A percentile compares a stretch with the other conserved stretches of the same genome.
Conservation (phyloP, 1,140 invertebrate genomes). For the Brachionus calyciflorus region DNA sequence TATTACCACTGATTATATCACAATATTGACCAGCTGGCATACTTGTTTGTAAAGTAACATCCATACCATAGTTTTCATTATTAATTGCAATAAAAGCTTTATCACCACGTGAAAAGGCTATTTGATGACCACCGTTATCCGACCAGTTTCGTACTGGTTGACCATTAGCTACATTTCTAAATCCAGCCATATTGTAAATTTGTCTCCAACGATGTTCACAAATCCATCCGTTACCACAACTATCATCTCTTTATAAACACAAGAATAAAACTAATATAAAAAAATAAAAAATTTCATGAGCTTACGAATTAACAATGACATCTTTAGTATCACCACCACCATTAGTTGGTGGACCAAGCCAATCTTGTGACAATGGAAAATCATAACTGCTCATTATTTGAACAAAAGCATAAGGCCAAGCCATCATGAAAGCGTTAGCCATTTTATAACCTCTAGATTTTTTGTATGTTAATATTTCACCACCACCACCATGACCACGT, state of each 20-base stretch:
- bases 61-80: slow-evolving; percentile 49
- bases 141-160: slow-evolving; percentile 51
- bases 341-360: slow-evolving; percentile 58
- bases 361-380: slow-evolving; percentile 49
- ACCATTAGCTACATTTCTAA: slow-evolving; percentile 67
- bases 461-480: slow-evolving; percentile 55
- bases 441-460: slow-evolving; percentile 65
- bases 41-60: slow-evolving; percentile 64
- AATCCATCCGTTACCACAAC: too few relatives aligned
- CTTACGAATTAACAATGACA: slow-evolving; percentile 64
- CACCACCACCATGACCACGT: slow-evolving; percentile 56
- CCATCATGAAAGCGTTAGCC: slow-evolving; percentile 74
- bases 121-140: slow-evolving; percentile 51
- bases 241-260: slow-evolving; percentile 65
- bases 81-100: slow-evolving; percentile 56
- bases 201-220: slow-evolving; percentile 82
- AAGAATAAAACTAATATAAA: too few relatives aligned
- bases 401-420: slow-evolving; percentile 71
- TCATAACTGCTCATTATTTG: slow-evolving; percentile 73
- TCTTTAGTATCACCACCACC: slow-evolving; percentile 67
- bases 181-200: slow-evolving; percentile 76
- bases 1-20: slow-evolving; percentile 76
- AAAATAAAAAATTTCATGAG: not conserved
- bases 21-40: slow-evolving; percentile 76
- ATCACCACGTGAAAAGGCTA: slow-evolving; percentile 55